These are phyloP conservation scores for Diplazon laetatorius DNA, from an alignment of 2,888 invertebrate species.

Conservation along the genomic window DNA sequence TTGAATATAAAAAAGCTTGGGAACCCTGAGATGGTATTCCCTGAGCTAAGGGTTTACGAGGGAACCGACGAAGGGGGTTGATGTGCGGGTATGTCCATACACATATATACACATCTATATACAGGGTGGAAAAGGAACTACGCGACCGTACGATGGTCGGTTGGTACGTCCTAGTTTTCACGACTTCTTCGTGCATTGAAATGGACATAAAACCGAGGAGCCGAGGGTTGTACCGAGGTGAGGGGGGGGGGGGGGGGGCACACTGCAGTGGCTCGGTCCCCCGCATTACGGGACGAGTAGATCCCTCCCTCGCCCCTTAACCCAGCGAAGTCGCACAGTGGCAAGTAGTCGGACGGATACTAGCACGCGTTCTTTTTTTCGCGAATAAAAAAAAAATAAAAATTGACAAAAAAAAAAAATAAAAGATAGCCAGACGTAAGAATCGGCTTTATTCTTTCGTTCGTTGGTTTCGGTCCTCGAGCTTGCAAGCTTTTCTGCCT, in stretches of 20 bases:
- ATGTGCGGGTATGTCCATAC: too few relatives aligned
- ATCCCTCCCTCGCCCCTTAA: too few relatives aligned
- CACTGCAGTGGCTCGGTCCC: not conserved
- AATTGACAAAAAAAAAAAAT: too few relatives aligned
- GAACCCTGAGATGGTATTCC: not conserved
- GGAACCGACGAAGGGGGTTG: not conserved
- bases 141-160: not conserved
- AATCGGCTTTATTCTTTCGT: conserved; percentile 18
- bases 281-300: not conserved
- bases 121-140: not conserved
- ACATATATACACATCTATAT: not conserved
- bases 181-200: not conserved
- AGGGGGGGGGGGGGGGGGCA: not conserved
- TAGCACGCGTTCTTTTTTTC: not conserved
- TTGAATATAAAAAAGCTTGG: too few relatives aligned
- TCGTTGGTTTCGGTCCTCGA: conserved; percentile 11
- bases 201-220: not conserved
- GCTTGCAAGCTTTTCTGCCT: conserved; percentile 9
- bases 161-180: not conserved
- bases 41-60: not conserved
- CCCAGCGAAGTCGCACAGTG: not conserved
- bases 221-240: not conserved
- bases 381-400: too few relatives aligned
- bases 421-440: conserved; percentile 15
- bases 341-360: not conserved